Evolutionary conservation across 2,113 vertebrate species (phyloP), one percentile per base, ranked within the genome.

Genomic region (Ovis canadensis): DNA sequence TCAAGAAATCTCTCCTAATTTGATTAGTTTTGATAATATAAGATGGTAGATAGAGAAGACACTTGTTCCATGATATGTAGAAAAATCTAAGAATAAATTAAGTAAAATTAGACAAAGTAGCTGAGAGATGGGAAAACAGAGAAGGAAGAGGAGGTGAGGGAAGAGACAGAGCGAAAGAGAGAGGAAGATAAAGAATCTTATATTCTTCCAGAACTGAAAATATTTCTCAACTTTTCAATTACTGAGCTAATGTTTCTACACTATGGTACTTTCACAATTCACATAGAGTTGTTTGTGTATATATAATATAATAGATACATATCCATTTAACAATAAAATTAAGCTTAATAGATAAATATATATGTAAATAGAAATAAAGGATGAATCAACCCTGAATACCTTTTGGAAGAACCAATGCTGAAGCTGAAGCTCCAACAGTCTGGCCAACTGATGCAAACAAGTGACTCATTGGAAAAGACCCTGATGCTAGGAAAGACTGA

Each of bases 61-160:
- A 3, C 23, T 82, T 92, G 4, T 92, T 90, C 29, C 5, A 54
- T 4, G 12, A n/a, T 36, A 80, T 21, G 43, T 14, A 83, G 48
- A 80, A 96, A 96, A 97, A 91, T 3, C 11, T 88, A 31, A 62
- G 8, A 84, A 84, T 91, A n/a, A 88, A 86, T 86, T 52, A 29
- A 50, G 5, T 2, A 19, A n/a, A 90, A 71, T 5, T 86, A 86
- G 29, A 57, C 55, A 87, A 81, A 88, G 36, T 29, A 88, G 8
- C 3, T 74, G 59, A 62, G 29, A 87, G 33, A 88, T 4, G 31
- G 9, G 59, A 64, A 82, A 17, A n/a, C 4, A 40, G 7, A 71
- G n/a, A 84, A 7, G 14, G 6, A 82, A 94, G 2, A 36, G 5
- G 36, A 15, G 9, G 16, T 17, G 16, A 2, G 4, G 17, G 13